Conservation (phyloP, 2,888 invertebrate genomes). For the Spicauda simplicius region DNA sequence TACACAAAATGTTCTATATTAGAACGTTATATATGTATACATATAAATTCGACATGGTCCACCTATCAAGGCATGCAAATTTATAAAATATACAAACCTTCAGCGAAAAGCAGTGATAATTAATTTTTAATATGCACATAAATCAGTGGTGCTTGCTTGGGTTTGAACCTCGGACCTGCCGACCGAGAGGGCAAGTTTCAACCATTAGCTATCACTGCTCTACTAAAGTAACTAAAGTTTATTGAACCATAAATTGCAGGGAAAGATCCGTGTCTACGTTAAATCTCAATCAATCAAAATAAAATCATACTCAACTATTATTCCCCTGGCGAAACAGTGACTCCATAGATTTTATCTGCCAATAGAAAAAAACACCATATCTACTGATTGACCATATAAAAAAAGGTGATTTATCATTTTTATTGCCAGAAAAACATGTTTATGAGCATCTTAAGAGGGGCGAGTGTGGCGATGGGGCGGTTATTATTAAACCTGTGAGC, state of each 20-base stretch:
- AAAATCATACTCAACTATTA: constrained; percentile 51
- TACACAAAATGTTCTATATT: too few relatives aligned
- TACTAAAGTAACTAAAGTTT: too few relatives aligned
- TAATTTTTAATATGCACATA: too few relatives aligned
- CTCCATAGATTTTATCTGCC: constrained; percentile 71
- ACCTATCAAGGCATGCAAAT: too few relatives aligned
- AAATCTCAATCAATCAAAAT: constrained; percentile 52
- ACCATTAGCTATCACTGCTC: too few relatives aligned
- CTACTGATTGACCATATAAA: constrained; percentile 85
- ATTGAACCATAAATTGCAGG: background rate
- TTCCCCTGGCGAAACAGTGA: constrained; percentile 53
- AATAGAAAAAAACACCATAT: constrained; percentile 74
- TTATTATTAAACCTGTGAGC: constrained; percentile 39
- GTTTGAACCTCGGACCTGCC: too few relatives aligned
- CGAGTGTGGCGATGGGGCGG: constrained; percentile 44
- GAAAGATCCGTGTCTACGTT: constrained; percentile 11
- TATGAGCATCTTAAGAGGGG: constrained; percentile 83
- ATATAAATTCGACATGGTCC: too few relatives aligned
- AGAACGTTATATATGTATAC: too few relatives aligned
- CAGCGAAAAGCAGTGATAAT: too few relatives aligned
- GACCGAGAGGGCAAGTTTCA: too few relatives aligned
- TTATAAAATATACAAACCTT: too few relatives aligned
- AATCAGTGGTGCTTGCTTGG: too few relatives aligned
- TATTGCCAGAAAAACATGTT: constrained; percentile 85
- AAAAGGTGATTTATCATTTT: constrained; percentile 85